These are phyloP conservation scores for Typhlomys cinereus DNA, from an alignment of 2,113 vertebrate species.

Conservation along the genomic window DNA sequence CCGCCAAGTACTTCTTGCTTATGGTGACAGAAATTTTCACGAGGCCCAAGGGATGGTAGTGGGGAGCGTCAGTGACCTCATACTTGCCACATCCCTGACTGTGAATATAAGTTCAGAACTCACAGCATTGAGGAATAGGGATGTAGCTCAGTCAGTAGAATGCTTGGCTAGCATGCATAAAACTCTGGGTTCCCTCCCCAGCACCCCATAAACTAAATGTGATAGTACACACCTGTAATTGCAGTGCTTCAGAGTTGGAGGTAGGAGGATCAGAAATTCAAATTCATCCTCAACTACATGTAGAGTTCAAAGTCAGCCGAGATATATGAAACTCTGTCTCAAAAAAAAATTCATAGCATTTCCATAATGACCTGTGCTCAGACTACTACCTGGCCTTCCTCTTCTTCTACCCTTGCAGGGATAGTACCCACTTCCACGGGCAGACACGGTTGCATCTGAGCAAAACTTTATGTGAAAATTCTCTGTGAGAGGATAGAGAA, in stretches of 20 bases:
- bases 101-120: slow-evolving; percentile 24
- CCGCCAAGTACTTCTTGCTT: slow-evolving; percentile 43
- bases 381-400: background rate
- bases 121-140: background rate
- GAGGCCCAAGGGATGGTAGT: background rate
- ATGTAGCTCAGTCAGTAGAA: background rate
- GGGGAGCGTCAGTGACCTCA: background rate
- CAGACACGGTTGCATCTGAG: background rate
- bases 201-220: background rate
- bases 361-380: slow-evolving; percentile 12
- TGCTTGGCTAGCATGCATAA: background rate
- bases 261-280: background rate
- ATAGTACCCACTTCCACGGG: background rate
- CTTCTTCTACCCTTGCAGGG: slow-evolving; percentile 17
- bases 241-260: background rate
- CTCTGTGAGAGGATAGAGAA: background rate
- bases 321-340: background rate
- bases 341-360: background rate
- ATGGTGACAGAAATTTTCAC: background rate
- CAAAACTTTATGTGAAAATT: slow-evolving; percentile 36
- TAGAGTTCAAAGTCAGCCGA: background rate
- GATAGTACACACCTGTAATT: background rate
- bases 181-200: background rate
- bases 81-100: slow-evolving; percentile 23
- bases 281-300: background rate